Conservation (phyloP, 2,888 invertebrate genomes). For the Bellardia pandia region DNA sequence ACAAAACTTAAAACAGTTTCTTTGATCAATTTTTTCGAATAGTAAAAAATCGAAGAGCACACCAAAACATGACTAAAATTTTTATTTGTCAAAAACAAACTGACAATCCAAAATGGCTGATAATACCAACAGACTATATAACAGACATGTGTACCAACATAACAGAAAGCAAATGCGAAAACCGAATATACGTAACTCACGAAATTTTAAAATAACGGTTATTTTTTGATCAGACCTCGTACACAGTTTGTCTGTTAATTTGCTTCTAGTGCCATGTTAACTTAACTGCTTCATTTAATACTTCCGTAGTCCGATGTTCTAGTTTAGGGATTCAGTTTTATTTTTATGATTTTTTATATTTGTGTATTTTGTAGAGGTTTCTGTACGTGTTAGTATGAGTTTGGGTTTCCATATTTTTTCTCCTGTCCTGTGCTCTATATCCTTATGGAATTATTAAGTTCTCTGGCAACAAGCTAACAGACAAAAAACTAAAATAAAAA, state of each 20-base stretch:
- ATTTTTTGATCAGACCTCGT: too few relatives aligned
- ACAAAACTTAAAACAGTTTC: too few relatives aligned
- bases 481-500: neutral
- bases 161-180: too few relatives aligned
- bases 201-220: too few relatives aligned
- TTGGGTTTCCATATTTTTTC: slow-evolving; percentile 66
- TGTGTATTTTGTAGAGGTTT: slow-evolving; percentile 28
- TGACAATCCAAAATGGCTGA: too few relatives aligned
- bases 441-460: slow-evolving; percentile 80
- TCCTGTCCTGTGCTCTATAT: slow-evolving; percentile 62
- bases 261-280: slow-evolving; percentile 63
- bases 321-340: slow-evolving; percentile 54
- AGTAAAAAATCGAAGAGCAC: too few relatives aligned
- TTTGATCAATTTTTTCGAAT: too few relatives aligned
- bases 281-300: slow-evolving; percentile 79
- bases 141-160: too few relatives aligned
- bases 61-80: too few relatives aligned
- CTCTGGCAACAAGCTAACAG: slow-evolving; percentile 70
- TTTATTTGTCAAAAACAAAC: too few relatives aligned
- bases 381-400: neutral
- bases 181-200: too few relatives aligned
- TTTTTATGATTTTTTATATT: slow-evolving; percentile 15
- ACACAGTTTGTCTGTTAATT: slow-evolving; percentile 62
- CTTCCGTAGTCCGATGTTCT: slow-evolving; percentile 74
- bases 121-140: too few relatives aligned